These are phyloP conservation scores for Gadus chalcogrammus DNA, from an alignment of 2,113 vertebrate genomes.

Conservation along the genomic window DNA sequence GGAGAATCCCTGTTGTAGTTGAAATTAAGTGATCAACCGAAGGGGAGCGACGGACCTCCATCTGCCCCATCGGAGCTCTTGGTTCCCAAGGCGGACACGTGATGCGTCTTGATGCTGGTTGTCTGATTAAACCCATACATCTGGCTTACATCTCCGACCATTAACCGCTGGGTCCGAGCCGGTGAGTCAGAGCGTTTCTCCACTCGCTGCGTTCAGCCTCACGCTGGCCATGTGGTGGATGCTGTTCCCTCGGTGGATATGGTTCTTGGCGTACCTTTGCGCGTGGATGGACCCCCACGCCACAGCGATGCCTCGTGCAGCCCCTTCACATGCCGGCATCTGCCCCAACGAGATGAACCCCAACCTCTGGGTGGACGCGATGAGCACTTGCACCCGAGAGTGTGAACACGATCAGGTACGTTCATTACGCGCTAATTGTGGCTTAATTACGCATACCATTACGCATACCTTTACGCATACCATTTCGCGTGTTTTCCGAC, in stretches of 20 bases:
- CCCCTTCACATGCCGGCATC: conserved; percentile 87
- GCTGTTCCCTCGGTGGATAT: conserved; percentile 73
- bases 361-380: conserved; percentile 98
- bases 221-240: conserved; percentile 77
- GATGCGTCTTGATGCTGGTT: too few relatives aligned
- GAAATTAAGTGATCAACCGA: conserved; percentile 15
- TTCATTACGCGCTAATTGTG: not conserved
- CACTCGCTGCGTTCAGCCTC: not conserved
- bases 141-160: too few relatives aligned
- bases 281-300: conserved; percentile 68
- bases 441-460: too few relatives aligned
- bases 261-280: conserved; percentile 72
- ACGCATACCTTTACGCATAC: too few relatives aligned
- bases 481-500: too few relatives aligned
- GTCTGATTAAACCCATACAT: too few relatives aligned
- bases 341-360: conserved; percentile 99
- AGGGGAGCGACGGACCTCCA: too few relatives aligned
- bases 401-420: conserved; percentile 91
- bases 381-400: conserved; percentile 94
- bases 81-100: too few relatives aligned
- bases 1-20: conserved; percentile 46
- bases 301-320: conserved; percentile 69
- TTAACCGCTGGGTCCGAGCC: conserved; percentile 1
- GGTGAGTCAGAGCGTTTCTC: not conserved
- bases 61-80: too few relatives aligned